phyloP scores from a whole-genome alignment of 2,888 invertebrate genomes.

The Dorcus hopei region DNA sequence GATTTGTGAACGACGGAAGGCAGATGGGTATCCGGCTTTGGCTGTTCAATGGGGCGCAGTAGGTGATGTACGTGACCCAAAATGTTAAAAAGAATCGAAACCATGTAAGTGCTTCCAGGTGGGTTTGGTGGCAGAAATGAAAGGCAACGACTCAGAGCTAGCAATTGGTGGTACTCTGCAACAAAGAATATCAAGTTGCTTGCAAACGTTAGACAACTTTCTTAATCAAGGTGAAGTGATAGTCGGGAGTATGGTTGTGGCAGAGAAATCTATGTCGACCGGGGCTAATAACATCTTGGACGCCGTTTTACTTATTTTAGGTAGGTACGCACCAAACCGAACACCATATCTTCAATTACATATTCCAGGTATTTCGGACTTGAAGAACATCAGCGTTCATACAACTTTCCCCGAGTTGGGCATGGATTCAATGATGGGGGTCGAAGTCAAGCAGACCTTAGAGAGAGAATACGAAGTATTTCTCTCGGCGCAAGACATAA shows the following conservation, averaged over 20 bases:
- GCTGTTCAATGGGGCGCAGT: conserved; percentile 29
- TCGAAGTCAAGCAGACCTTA: conserved; percentile 84
- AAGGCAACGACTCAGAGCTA: conserved; percentile 19
- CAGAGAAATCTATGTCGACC: conserved; percentile 60
- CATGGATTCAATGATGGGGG: conserved; percentile 96
- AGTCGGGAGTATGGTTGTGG: conserved; percentile 65
- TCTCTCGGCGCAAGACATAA: conserved; percentile 81
- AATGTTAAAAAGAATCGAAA: neutral
- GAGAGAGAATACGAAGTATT: conserved; percentile 60
- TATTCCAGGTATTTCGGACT: conserved; percentile 65
- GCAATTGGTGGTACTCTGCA: conserved; percentile 35
- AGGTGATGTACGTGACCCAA: conserved; percentile 45
- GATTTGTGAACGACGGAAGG: conserved; percentile 63
- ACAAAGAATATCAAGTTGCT: conserved; percentile 44
- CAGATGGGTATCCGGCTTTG: conserved; percentile 22
- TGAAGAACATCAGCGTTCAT: conserved; percentile 67
- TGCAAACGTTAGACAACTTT: conserved; percentile 64
- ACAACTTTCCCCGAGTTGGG: conserved; percentile 85
- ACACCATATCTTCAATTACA: conserved; percentile 59
- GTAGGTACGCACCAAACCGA: conserved; percentile 42
- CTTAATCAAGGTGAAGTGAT: conserved; percentile 64
- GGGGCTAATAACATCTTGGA: conserved; percentile 54
- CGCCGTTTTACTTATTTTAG: conserved; percentile 61
- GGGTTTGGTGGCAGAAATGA: conserved; percentile 61
- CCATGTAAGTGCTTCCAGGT: conserved; percentile 39